Evolutionary conservation across 1,140 invertebrate genomes (phyloP).

Genomic region (Heliothis virescens): DNA sequence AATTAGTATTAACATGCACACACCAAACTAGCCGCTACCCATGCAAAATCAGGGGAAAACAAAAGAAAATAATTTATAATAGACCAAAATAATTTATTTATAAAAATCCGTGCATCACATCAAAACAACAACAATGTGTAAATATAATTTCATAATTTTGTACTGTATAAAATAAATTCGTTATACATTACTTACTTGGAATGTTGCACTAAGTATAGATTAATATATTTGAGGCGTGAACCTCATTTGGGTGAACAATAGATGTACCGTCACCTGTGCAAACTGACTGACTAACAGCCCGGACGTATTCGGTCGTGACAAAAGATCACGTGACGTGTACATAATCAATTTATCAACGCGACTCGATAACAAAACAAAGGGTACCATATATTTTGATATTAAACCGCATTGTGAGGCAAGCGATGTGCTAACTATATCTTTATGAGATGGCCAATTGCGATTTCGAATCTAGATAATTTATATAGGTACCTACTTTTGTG

Average conservation of each 20-base stretch:
- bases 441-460: conserved; percentile 21
- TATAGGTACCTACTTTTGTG: no score
- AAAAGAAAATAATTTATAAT: conserved; percentile 37
- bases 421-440: conserved; percentile 4
- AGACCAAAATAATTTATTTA: conserved; percentile 44
- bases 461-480: not conserved
- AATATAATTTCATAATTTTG: conserved; percentile 43
- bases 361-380: conserved; percentile 36
- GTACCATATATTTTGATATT: not conserved
- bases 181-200: conserved; percentile 35
- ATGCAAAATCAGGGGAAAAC: conserved; percentile 35
- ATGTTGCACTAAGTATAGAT: conserved; percentile 12
- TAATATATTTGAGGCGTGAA: not conserved
- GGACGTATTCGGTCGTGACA: conserved; percentile 32
- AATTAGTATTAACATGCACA: conserved; percentile 20
- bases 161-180: conserved; percentile 9
- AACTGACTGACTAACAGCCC: conserved; percentile 16
- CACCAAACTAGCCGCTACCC: conserved; percentile 22
- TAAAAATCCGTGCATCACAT: conserved; percentile 32
- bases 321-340: conserved; percentile 28
- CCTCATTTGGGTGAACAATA: conserved; percentile 18
- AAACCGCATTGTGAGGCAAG: conserved; percentile 29
- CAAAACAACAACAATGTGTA: conserved; percentile 42
- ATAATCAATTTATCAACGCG: conserved; percentile 37
- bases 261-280: conserved; percentile 15